phyloP scores from a whole-genome alignment of 1,140 invertebrate genomes.

The Monochamus saltuarius region DNA sequence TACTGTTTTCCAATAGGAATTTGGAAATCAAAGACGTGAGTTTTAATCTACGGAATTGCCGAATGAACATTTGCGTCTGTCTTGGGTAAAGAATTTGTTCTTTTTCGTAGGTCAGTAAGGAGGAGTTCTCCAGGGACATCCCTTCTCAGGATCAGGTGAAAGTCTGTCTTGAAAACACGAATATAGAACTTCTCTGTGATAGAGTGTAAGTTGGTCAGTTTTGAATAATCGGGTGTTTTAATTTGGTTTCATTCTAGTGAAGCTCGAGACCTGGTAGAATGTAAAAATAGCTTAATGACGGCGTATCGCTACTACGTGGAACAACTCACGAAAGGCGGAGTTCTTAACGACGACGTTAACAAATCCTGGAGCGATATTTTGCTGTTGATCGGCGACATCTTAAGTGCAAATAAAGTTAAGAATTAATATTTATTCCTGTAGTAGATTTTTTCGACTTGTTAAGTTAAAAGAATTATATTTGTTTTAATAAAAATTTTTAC shows the following conservation, averaged over 20 bases:
- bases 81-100: constrained; percentile 20
- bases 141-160: constrained; percentile 34
- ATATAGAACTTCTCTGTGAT: constrained; percentile 41
- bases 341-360: constrained; percentile 32
- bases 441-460: too few relatives aligned
- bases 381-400: constrained; percentile 1
- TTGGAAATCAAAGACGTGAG: constrained; percentile 38
- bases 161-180: constrained; percentile 38
- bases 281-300: constrained; percentile 38
- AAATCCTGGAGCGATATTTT: constrained; percentile 38
- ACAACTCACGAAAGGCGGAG: constrained; percentile 42
- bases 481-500: too few relatives aligned
- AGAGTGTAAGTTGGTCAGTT: constrained; percentile 34
- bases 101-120: constrained; percentile 29
- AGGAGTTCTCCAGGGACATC: constrained; percentile 18
- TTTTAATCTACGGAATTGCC: not conserved
- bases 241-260: not conserved
- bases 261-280: constrained; percentile 38
- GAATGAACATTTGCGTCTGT: not conserved
- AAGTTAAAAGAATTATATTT: too few relatives aligned
- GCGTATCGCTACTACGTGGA: constrained; percentile 41
- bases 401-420: constrained; percentile 2
- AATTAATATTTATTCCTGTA: too few relatives aligned
- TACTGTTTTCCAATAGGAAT: constrained; percentile 45
- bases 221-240: not conserved